Conservation (phyloP, 92 coral and sea anemone species). For the Palythoa heliodiscus region DNA sequence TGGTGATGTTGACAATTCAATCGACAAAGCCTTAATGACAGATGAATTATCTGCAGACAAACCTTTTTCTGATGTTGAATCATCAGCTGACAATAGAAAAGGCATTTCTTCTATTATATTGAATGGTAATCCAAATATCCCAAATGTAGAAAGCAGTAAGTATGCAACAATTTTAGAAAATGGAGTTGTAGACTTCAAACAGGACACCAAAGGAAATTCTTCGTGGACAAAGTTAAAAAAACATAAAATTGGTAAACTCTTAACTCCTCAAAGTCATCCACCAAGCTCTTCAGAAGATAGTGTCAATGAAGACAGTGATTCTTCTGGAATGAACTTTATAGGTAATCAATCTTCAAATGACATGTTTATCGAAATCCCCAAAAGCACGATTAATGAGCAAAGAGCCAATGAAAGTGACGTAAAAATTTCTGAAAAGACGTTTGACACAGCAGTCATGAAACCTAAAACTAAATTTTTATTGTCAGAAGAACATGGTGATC, state of each 20-base stretch:
- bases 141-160: background rate
- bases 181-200: background rate
- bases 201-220: background rate
- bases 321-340: background rate
- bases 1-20: background rate
- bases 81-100: background rate
- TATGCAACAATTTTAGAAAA: background rate
- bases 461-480: background rate
- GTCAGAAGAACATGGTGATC: background rate
- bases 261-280: background rate
- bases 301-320: background rate
- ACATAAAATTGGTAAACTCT: background rate
- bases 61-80: background rate
- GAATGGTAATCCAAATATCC: background rate
- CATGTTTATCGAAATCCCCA: background rate
- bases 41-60: background rate
- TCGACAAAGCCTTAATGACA: slow-evolving; percentile 4
- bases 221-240: too few relatives aligned
- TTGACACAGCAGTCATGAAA: background rate
- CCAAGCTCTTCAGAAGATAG: too few relatives aligned
- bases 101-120: background rate
- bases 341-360: background rate
- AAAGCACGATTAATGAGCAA: background rate
- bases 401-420: background rate
- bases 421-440: background rate